Base-by-base conservation (phyloP, 2,797 vertebrate species). In the Serranus cabrilla region DNA sequence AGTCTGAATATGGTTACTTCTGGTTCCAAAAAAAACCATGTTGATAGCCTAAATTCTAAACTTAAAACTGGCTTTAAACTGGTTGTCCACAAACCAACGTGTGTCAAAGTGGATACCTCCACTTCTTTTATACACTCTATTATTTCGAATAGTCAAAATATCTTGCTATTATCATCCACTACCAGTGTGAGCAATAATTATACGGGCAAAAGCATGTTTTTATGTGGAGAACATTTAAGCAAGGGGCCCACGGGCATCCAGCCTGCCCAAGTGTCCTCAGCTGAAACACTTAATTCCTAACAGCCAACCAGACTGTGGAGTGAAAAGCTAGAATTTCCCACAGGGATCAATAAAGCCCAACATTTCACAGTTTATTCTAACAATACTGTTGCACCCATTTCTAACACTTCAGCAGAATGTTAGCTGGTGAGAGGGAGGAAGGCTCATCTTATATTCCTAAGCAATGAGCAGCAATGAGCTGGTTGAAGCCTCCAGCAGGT, bases 271-370 rank as follows among this genome's bases (percentile, higher is more conserved):
- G 69, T 45, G 47, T 63, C 57, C 52, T 58, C 18, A n/a, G 25
- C 58, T 2, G 21, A 64, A 71, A 60, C 61, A n/a, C 51, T 37
- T 16, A 43, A 67, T 40, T 61, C 18, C 70, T 51, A 55, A 63
- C 71, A 46, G 16, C 11, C 37, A 52, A 40, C 11, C 37, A 52
- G 46, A 52, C 50, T 50, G 43, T n/a, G 61, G 39, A 78, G 68
- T 21, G 39, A 27, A 69, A 67, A 47, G 21, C 21, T 54, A 25
- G 34, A 63, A 75, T 75, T 73, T 69, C 77, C 68, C 58, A 68
- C 65, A 57, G 76, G 68, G 49, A 73, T 82, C 60, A 74, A 78
- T 80, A 57, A 75, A 58, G 68, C 55, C 54, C 49, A 71, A 46
- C 43, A 71, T 75, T 80, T 77, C 62, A 73, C 66, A 45, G 37